Percentiles rank a stretch among this genome's conserved stretches.
phyloP scores from a whole-genome alignment of 2,797 vertebrate species.

The Choloepus didactylus region DNA sequence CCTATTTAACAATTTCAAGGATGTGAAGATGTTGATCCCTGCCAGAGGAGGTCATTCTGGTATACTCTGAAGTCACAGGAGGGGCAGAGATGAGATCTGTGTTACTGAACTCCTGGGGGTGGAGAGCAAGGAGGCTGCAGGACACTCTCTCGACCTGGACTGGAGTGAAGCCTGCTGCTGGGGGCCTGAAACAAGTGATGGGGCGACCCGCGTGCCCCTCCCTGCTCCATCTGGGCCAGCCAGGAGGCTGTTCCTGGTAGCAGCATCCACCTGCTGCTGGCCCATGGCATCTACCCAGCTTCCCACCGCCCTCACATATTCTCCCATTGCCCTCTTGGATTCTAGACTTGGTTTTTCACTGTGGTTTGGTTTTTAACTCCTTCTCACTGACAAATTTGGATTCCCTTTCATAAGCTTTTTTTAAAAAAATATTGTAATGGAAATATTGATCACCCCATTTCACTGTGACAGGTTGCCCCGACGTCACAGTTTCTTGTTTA shows the following conservation, averaged over 20 bases:
- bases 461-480: background rate
- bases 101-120: accelerated
- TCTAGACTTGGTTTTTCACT: background rate
- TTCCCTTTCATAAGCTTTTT: background rate
- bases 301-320: background rate
- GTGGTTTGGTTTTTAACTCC: background rate
- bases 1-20: background rate
- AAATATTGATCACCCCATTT: background rate
- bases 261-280: background rate
- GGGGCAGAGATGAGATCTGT: background rate
- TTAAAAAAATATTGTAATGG: background rate
- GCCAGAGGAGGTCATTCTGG: background rate
- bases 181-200: background rate
- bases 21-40: background rate
- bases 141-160: background rate
- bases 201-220: accelerated
- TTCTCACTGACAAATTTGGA: background rate
- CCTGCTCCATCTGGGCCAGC: background rate
- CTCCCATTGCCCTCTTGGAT: background rate
- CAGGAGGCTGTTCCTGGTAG: background rate
- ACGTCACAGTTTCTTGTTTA: background rate
- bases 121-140: too few species aligned
- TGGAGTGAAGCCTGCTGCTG: background rate
- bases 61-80: background rate
- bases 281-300: background rate